These are phyloP conservation scores for Drosophila bocqueti DNA, from an alignment of 1,140 invertebrate genomes.

Conservation along the genomic window DNA sequence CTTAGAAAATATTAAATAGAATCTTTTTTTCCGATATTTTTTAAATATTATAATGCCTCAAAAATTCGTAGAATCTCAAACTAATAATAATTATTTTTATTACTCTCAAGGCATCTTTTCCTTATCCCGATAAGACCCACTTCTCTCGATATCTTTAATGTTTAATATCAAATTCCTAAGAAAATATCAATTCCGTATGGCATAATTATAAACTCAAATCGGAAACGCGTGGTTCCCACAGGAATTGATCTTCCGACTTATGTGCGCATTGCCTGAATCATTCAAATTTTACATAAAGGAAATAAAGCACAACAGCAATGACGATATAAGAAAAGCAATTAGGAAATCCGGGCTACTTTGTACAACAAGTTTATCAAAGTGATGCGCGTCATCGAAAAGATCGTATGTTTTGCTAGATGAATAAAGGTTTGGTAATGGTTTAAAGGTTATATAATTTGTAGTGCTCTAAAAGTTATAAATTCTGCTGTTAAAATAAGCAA, in stretches of 20 bases:
- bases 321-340: conserved; percentile 19
- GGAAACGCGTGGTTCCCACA: not conserved
- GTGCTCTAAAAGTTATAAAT: not conserved
- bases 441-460: not conserved
- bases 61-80: not conserved
- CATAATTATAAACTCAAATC: conserved; percentile 3
- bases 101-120: not conserved
- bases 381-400: conserved; percentile 3
- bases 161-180: not conserved
- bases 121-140: not conserved
- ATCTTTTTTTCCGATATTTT: too few species aligned
- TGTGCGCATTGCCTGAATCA: conserved; percentile 17
- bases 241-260: conserved; percentile 13
- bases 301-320: not conserved
- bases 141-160: not conserved
- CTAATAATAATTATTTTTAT: too few species aligned
- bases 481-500: not conserved
- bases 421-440: not conserved
- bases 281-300: conserved; percentile 4
- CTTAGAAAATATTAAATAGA: too few species aligned
- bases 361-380: conserved; percentile 1
- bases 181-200: conserved; percentile 8
- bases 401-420: not conserved
- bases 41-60: too few species aligned
- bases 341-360: conserved; percentile 20